phyloP scores from a whole-genome alignment of 2,113 vertebrate species.

The Paracanthobrama guichenoti region DNA sequence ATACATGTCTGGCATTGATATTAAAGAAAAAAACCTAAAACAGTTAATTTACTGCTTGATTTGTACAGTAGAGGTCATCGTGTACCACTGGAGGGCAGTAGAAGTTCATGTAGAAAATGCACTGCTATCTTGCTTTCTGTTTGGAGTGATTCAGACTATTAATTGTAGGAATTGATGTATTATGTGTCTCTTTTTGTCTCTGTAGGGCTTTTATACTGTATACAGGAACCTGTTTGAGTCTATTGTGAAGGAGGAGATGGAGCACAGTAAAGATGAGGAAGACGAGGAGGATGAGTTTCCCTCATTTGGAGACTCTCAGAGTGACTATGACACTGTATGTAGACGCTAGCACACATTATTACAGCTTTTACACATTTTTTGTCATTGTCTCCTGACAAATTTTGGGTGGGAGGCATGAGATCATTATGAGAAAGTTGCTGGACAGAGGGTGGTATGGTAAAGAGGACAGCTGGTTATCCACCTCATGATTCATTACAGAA shows the following conservation, averaged over 20 bases:
- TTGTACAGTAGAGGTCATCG: background rate
- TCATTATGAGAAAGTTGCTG: too few relatives aligned
- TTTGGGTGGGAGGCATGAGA: too few relatives aligned
- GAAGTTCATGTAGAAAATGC: background rate
- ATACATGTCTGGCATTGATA: too few relatives aligned
- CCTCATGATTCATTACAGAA: too few relatives aligned
- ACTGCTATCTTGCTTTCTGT: background rate
- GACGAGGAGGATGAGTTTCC: slow-evolving; percentile 84
- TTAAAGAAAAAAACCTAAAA: background rate
- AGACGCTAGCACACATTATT: background rate
- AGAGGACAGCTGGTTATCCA: too few relatives aligned
- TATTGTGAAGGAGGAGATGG: slow-evolving; percentile 88
- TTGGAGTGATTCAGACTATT: background rate
- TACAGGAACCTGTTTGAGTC: slow-evolving; percentile 90
- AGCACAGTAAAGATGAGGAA: slow-evolving; percentile 74
- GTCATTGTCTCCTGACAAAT: too few relatives aligned
- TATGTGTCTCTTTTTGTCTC: background rate
- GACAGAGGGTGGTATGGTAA: too few relatives aligned
- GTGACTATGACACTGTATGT: slow-evolving; percentile 91
- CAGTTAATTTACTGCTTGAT: too few relatives aligned
- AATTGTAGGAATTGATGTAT: background rate
- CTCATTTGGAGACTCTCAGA: slow-evolving; percentile 86
- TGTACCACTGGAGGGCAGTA: slow-evolving; percentile 30
- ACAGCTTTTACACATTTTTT: background rate
- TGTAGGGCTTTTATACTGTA: slow-evolving; percentile 89